These are phyloP conservation scores for Formica exsecta DNA, from an alignment of 1,140 invertebrate genomes.

Conservation along the genomic window DNA sequence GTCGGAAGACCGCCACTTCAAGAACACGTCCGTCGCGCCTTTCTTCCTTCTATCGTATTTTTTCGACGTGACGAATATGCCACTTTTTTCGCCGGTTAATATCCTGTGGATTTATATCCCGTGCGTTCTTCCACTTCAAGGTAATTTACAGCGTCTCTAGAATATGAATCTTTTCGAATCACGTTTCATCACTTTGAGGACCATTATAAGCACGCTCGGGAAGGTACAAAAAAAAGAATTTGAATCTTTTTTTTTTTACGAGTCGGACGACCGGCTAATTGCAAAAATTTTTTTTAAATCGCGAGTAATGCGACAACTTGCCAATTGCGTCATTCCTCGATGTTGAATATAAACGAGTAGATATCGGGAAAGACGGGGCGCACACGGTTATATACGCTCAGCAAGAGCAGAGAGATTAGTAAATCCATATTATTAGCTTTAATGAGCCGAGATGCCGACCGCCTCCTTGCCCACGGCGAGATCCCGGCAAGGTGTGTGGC, in stretches of 20 bases:
- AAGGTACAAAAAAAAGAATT: background rate
- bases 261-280: background rate
- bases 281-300: background rate
- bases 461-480: conserved; percentile 78
- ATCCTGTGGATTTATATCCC: conserved; percentile 11
- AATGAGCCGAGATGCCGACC: conserved; percentile 82
- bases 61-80: background rate
- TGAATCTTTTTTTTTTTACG: background rate
- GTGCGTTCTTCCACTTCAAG: background rate
- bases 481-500: conserved; percentile 81
- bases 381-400: conserved; percentile 56
- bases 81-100: background rate
- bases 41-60: background rate
- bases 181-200: background rate
- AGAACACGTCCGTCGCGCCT: background rate
- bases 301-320: background rate
- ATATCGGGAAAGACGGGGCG: conserved; percentile 35
- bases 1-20: background rate
- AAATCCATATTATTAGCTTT: conserved; percentile 85
- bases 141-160: background rate
- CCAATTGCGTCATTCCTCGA: conserved; percentile 38
- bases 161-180: background rate
- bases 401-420: conserved; percentile 78
- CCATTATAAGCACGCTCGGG: background rate
- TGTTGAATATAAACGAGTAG: conserved; percentile 17